Percentiles rank a stretch among this genome's conserved stretches.
Evolutionary conservation across 2,888 invertebrate genomes (phyloP).

Genomic region (Cosmia pyralina): DNA sequence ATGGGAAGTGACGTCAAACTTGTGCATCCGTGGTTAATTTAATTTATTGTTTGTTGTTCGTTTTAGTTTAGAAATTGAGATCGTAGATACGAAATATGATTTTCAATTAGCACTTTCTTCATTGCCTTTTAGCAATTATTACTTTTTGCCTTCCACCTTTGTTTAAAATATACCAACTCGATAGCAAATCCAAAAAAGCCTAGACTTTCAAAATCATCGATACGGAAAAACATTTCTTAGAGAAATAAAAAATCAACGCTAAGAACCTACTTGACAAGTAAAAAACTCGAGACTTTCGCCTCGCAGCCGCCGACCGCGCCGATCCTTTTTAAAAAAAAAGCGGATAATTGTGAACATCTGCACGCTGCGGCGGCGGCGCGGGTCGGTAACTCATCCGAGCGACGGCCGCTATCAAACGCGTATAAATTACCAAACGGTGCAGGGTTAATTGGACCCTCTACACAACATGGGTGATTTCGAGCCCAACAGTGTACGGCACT

Average conservation of each 20-base stretch:
- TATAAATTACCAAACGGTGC: slow-evolving; percentile 73
- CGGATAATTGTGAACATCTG: slow-evolving; percentile 85
- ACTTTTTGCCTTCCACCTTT: not conserved
- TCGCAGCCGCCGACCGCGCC: slow-evolving; percentile 59
- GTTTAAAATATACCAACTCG: not conserved
- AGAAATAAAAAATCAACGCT: slow-evolving; percentile 38
- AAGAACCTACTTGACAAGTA: slow-evolving; percentile 65
- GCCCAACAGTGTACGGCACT: slow-evolving; percentile 15
- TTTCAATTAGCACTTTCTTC: not conserved
- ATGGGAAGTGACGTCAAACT: slow-evolving; percentile 59
- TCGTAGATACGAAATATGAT: not conserved
- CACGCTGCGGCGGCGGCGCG: slow-evolving; percentile 67
- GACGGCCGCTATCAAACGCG: slow-evolving; percentile 66
- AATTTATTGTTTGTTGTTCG: slow-evolving; percentile 18
- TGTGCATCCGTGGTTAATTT: slow-evolving; percentile 45
- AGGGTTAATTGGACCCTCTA: slow-evolving; percentile 60
- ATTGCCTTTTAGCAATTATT: not conserved
- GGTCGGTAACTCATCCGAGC: slow-evolving; percentile 72
- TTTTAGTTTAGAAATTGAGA: not conserved
- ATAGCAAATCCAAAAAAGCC: not conserved
- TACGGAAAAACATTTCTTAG: slow-evolving; percentile 28
- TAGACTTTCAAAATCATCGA: slow-evolving; percentile 23
- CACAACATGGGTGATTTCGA: slow-evolving; percentile 32
- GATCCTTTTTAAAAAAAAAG: slow-evolving; percentile 68
- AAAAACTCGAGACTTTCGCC: slow-evolving; percentile 70